Base-by-base conservation (phyloP, 2,888 invertebrate species). In the Cynaeus angustus region DNA sequence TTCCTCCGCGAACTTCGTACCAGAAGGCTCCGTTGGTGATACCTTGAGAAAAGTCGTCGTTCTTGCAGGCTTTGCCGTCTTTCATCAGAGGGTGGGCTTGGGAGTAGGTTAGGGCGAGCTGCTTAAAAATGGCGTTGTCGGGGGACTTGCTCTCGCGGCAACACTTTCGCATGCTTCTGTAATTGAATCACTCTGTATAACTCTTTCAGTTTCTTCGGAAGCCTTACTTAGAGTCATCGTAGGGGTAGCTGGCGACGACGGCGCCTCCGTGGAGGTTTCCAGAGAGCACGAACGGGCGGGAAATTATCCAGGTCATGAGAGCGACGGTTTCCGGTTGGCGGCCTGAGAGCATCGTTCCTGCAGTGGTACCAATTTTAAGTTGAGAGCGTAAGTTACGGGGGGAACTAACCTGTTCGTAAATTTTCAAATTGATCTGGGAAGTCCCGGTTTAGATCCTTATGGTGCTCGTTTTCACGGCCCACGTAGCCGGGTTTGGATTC, bases 181-280 rank as follows among this genome's bases (percentile, higher is more conserved):
- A 59, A 59, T 9, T 3, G 1, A 16, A 46, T 3, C 13, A 9
- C 13, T 3, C 21, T 14, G 21, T 21, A 45, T 45, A 45, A 10
- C 8, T 3, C 13, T 12, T 45, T 13, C 1, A n/a, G 38, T 37
- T 41, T 41, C 3, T n/a, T 10, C 9, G 41, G 12, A 4, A n/a
- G 41, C 3, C 13, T 41, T 62, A 71, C 76, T 72, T 86, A 94
- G 93, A 92, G 83, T 96, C 93, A 85, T 97, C 98, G 81, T 90
- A 99, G 0, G 99, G 99, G 86, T 98, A 99, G 84, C 98, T 99
- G 58, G 98, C 98, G 0, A 99, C 99, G 0, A 99, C 88, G 33
- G 98, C 96, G 1, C 98, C 98, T n/a, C 97, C 98, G 83, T 98
- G 98, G 53, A 98, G 88, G 85, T 98, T 98, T 1, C 94, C 97